Base-by-base conservation (phyloP, 2,113 vertebrate genomes). In the Cettia cetti region DNA sequence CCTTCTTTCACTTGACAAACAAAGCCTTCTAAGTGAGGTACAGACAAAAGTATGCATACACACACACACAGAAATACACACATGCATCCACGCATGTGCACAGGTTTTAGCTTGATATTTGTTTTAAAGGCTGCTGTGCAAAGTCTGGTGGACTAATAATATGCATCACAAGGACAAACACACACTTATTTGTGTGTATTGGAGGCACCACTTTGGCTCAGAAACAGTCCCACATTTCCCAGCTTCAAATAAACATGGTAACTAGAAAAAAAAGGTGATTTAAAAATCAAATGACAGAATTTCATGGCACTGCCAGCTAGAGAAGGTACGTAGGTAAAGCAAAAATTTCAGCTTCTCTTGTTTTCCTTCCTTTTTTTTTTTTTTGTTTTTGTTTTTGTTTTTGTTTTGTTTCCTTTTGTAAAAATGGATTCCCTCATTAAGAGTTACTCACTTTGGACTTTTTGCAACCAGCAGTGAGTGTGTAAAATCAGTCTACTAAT, bases 31-130 rank as follows among this genome's bases (percentile, higher is more conserved):
- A 75, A 27, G 11, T 35, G n/a, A 75, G 31, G 47, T 23, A 60
- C 13, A 40, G 60, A 31, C 40, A 49, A 7, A 26, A 10, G 20
- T 17, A 24, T 59, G 45, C 0, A 24, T 59, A 42, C 0, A 0
- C 2, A 1, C 4, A 11, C 53, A 33, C 5, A 35, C 2, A 24
- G 10, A 56, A 20, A 65, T 10, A 30, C 13, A 60, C 15, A 23
- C 5, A 4, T 3, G 16, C 10, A 17, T 47, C 23, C 2, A 3
- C 7, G 19, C 20, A n/a, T 9, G 9, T 15, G 63, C 23, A 68
- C 4, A 21, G 13, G 1, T 68, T 79, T 93, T 53, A 80, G 44
- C 33, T 60, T 64, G 31, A 20, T 6, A 7, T 52, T 86, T 60
- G 21, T 53, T 89, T 96, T 52, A 86, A 77, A 82, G 20, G 14